These are phyloP conservation scores for Mechanitis messenoides DNA, from an alignment of 2,888 invertebrate species.

Conservation along the genomic window DNA sequence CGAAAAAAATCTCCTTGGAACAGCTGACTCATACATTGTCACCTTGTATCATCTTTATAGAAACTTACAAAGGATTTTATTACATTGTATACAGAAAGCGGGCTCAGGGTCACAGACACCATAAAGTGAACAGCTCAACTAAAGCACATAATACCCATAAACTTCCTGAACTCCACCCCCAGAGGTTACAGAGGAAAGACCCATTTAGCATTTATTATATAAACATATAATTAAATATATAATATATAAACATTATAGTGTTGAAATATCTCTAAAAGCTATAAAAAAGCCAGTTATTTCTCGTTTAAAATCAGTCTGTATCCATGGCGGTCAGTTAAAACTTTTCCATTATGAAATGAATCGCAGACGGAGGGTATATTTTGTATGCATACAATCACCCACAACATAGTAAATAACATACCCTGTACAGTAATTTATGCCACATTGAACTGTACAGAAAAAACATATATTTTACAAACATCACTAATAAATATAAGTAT, in stretches of 20 bases:
- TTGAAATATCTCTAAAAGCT: too few species aligned
- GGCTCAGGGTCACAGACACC: slow-evolving; percentile 22
- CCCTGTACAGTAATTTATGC: slow-evolving; percentile 8
- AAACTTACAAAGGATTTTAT: slow-evolving; percentile 21
- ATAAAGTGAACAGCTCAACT: slow-evolving; percentile 22
- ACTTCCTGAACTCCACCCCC: slow-evolving; percentile 20
- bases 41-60: slow-evolving; percentile 14
- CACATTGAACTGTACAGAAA: too few species aligned
- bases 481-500: too few species aligned
- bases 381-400: slow-evolving; percentile 26
- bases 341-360: slow-evolving; percentile 25
- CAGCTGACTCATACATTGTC: slow-evolving; percentile 14
- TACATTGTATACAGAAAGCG: slow-evolving; percentile 20
- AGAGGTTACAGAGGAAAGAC: slow-evolving; percentile 2
- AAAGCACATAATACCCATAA: slow-evolving; percentile 20
- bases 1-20: too few species aligned
- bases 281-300: too few species aligned
- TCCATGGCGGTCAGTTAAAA: slow-evolving; percentile 18
- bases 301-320: neutral
- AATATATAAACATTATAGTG: too few species aligned
- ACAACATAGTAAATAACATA: slow-evolving; percentile 9
- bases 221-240: too few species aligned
- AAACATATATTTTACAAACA: too few species aligned
- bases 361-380: slow-evolving; percentile 18
- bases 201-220: too few species aligned